Conservation (phyloP, 2,888 invertebrate species). For the Hydropsyche betteni region DNA sequence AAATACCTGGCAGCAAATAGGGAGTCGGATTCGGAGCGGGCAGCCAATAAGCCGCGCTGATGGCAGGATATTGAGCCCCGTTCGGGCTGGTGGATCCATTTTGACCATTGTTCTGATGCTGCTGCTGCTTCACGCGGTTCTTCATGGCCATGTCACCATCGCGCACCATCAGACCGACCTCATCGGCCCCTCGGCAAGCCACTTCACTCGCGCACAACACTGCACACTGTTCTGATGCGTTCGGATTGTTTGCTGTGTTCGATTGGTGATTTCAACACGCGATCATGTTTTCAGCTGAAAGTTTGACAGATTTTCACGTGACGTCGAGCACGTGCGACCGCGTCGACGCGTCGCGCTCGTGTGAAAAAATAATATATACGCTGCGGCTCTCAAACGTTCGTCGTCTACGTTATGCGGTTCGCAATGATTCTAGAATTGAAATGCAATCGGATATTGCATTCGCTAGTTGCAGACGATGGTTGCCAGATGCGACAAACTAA, state of each 20-base stretch:
- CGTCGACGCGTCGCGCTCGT: slow-evolving; percentile 19
- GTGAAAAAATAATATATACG: slow-evolving; percentile 7
- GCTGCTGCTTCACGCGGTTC: slow-evolving; percentile 49
- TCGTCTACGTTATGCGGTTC: not conserved
- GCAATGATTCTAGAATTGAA: not conserved
- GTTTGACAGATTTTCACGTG: slow-evolving; percentile 19
- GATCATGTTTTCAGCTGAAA: not conserved
- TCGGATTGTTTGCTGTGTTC: not conserved
- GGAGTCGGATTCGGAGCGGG: slow-evolving; percentile 82
- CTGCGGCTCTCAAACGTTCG: not conserved
- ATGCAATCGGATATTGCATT: not conserved
- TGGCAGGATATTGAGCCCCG: slow-evolving; percentile 74
- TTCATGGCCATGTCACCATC: slow-evolving; percentile 48
- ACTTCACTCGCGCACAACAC: not conserved
- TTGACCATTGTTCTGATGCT: slow-evolving; percentile 34
- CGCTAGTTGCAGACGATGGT: too few species aligned
- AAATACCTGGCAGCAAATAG: slow-evolving; percentile 84
- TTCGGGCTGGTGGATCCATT: slow-evolving; percentile 52
- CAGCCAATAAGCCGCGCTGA: slow-evolving; percentile 86
- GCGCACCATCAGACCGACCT: slow-evolving; percentile 6
- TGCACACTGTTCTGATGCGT: not conserved
- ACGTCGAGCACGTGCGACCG: slow-evolving; percentile 4
- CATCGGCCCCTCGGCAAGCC: slow-evolving; percentile 4
- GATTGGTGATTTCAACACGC: not conserved
- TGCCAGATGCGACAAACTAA: too few species aligned